Base-by-base conservation (phyloP, 2,797 vertebrate genomes). In the Peromyscus aztecus region DNA sequence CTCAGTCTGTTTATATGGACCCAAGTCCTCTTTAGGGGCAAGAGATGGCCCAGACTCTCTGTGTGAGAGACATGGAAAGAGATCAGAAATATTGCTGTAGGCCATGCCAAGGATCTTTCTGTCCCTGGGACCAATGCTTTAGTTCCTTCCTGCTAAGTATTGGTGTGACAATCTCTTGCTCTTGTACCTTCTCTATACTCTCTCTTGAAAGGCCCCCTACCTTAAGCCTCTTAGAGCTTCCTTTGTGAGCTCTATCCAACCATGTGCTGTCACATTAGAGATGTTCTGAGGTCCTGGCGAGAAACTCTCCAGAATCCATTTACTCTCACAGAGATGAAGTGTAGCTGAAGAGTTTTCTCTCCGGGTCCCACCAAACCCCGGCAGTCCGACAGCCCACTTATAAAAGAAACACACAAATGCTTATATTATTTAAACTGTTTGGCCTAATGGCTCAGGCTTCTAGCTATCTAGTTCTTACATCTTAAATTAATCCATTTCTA, bases 131-230 rank as follows among this genome's bases (percentile, higher is more conserved):
- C 43, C 34, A 67, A 63, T 31, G 94, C 46, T 78, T 34, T 77
- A 73, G 61, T 84, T 29, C 31, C n/a, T 78, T 61, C 59, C 40
- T 61, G 40, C 76, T 49, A 40, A 67, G 75, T 87, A 81, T 9
- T 2, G 2, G 24, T 43, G 0, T 93, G 43, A 92, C 2, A 49
- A 4, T 57, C 49, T 55, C 61, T 52, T 76, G 46, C 2, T 43
- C 52, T 37, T 23, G 29, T 4, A 0, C 27, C 17, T 31, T 34
- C 1, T 27, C 17, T 19, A 16, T 12, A 31, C 23, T 46, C 37
- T 63, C 10, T 75, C 27, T 12, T 0, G 21, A 19, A 14, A 16
- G 57, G 0, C 6, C 52, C 3, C 4, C 29, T 89, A n/a, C 6
- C 37, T 63, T 6, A 10, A 34, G 17, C 40, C 23, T 37, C 21